These are phyloP conservation scores for Sialis fuliginosa DNA, from an alignment of 2,888 invertebrate genomes.

Conservation along the genomic window DNA sequence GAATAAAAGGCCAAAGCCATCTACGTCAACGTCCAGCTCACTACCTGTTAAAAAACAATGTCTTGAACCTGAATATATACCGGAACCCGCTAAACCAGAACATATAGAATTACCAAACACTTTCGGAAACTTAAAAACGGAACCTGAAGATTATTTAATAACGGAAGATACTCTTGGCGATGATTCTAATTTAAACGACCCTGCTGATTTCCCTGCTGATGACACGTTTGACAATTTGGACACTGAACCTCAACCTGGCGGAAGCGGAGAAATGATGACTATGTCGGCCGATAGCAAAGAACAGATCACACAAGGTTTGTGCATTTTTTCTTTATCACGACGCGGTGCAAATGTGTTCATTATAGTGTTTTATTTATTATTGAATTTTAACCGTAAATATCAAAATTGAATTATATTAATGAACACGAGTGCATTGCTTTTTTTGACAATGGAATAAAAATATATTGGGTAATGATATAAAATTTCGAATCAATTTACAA, in stretches of 20 bases:
- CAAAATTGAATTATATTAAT: too few relatives aligned
- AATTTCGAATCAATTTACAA: too few relatives aligned
- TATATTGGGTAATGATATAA: too few relatives aligned
- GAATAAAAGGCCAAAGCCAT: neutral
- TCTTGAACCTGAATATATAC: neutral
- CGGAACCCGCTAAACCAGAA: neutral
- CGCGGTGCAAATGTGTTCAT: too few relatives aligned
- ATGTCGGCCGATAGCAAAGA: conserved; percentile 14
- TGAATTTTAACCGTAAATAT: too few relatives aligned
- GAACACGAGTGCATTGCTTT: too few relatives aligned
- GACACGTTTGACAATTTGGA: conserved; percentile 21
- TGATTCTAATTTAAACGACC: conserved; percentile 14
- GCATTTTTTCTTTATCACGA: conserved; percentile 5
- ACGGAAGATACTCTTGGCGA: conserved; percentile 18
- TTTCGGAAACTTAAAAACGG: conserved; percentile 22
- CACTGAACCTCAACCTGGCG: conserved; percentile 24
- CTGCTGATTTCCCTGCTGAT: conserved; percentile 20
- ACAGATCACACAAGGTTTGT: conserved; percentile 26
- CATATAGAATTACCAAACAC: conserved; percentile 1
- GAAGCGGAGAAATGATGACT: conserved; percentile 14
- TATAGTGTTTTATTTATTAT: too few relatives aligned
- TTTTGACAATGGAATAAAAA: too few relatives aligned
- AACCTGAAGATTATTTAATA: conserved; percentile 20
- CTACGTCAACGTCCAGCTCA: neutral
- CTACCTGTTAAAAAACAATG: neutral